Evolutionary conservation across 37 sponge, comb jelly and placozoan species (phyloP).

Genomic region (Beroe forskalii): DNA sequence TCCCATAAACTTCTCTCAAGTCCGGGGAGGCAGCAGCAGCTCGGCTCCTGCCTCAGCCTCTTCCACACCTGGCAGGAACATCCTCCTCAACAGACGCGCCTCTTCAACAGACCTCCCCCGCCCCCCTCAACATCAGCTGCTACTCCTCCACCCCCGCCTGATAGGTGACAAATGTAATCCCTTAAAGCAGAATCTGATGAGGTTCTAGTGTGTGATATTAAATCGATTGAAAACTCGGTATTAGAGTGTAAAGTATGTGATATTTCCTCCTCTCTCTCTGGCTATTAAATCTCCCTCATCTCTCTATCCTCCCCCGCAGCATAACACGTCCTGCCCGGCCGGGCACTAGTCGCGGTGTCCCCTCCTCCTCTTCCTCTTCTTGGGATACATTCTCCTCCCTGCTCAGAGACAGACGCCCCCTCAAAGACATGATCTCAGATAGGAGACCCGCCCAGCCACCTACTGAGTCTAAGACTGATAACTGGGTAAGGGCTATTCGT

Average conservation of each 20-base stretch:
- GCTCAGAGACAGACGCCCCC: conserved; percentile 1
- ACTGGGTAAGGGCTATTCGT: background rate
- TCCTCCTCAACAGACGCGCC: conserved; percentile 8
- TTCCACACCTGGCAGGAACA: background rate
- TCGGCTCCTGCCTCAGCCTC: background rate
- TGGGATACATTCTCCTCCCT: conserved; percentile 59
- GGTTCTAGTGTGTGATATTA: no score
- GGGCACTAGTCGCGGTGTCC: conserved; percentile 23
- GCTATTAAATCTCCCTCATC: no score
- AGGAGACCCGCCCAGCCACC: background rate
- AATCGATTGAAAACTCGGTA: no score
- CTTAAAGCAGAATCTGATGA: no score
- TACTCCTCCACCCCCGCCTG: background rate
- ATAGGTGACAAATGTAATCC: no score
- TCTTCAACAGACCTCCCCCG: background rate
- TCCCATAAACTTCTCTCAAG: conserved; percentile 73
- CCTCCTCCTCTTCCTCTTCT: background rate
- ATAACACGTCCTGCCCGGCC: background rate
- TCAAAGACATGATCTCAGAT: background rate
- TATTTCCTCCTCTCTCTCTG: no score
- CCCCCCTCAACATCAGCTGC: background rate
- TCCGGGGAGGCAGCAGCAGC: background rate
- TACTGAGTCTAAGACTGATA: conserved; percentile 5
- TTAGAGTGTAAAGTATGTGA: no score
- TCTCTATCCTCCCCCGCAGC: background rate